Percentiles rank a stretch among this genome's conserved stretches.
These are phyloP conservation scores for Drosophila funebris DNA, from an alignment of 1,140 invertebrate species.

Conservation along the genomic window DNA sequence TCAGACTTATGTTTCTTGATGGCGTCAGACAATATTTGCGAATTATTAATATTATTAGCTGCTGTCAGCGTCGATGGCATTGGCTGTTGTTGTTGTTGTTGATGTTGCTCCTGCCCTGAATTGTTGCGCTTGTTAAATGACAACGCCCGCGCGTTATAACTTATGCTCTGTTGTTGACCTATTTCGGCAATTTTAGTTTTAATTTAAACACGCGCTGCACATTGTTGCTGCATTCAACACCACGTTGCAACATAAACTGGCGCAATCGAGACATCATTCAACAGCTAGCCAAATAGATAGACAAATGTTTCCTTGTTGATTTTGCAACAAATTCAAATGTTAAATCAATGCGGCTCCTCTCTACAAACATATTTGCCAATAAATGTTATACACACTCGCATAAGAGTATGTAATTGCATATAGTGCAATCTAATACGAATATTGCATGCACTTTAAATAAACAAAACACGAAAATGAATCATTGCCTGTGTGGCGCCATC, in stretches of 20 bases:
- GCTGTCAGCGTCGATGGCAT: constrained; percentile 30
- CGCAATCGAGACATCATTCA: constrained; percentile 49
- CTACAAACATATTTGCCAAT: constrained; percentile 45
- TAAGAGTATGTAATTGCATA: background rate
- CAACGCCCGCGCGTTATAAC: constrained; percentile 20
- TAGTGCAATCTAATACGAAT: constrained; percentile 25
- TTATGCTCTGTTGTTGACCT: constrained; percentile 61
- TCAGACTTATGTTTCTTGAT: constrained; percentile 53
- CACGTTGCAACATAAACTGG: constrained; percentile 65
- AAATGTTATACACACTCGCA: constrained; percentile 11
- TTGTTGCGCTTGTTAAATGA: constrained; percentile 4
- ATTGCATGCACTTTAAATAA: constrained; percentile 23
- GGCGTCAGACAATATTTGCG: constrained; percentile 28
- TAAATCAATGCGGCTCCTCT: constrained; percentile 42
- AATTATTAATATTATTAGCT: constrained; percentile 65
- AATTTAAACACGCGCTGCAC: constrained; percentile 23
- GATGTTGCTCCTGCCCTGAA: constrained; percentile 13
- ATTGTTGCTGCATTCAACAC: constrained; percentile 64
- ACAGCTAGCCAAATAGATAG: constrained; percentile 29
- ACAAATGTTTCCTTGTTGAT: constrained; percentile 45
- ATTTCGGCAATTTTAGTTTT: constrained; percentile 33
- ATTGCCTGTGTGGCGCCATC: background rate
- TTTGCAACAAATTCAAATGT: constrained; percentile 24
- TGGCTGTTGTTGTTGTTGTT: background rate
- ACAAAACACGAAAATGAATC: background rate